These are phyloP conservation scores for Imbricaverruca yamaguchii DNA, from an alignment of 2,888 invertebrate genomes.

Conservation along the genomic window DNA sequence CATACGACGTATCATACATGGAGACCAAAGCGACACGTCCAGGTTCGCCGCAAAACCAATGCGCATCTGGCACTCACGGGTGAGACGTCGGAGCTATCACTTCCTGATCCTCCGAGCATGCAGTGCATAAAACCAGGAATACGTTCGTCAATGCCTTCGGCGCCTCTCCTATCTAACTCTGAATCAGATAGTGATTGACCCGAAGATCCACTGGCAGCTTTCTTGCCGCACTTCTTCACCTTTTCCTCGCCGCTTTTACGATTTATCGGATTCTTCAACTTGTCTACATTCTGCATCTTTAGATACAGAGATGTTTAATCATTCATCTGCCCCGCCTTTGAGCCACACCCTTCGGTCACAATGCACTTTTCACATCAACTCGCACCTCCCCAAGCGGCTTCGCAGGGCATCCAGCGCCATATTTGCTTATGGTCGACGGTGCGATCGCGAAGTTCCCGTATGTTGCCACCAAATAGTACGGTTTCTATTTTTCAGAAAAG, in stretches of 20 bases:
- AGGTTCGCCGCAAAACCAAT: neutral
- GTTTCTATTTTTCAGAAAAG: neutral
- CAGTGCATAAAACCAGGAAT: constrained; percentile 19
- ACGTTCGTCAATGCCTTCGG: constrained; percentile 7
- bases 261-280: constrained; percentile 19
- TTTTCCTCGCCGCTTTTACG: constrained; percentile 19
- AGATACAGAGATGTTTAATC: constrained; percentile 18
- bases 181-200: constrained; percentile 19
- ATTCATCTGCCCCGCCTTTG: constrained; percentile 10
- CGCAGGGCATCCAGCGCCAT: constrained; percentile 12
- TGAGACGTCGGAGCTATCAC: constrained; percentile 17
- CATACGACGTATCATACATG: too few relatives aligned
- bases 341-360: neutral
- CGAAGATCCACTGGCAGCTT: constrained; percentile 14
- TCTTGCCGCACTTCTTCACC: constrained; percentile 20
- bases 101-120: constrained; percentile 21
- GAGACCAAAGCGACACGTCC: neutral
- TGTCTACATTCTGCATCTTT: constrained; percentile 21
- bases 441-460: constrained; percentile 18
- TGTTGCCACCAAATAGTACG: constrained; percentile 16
- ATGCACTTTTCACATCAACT: neutral
- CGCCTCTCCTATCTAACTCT: constrained; percentile 1
- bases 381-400: constrained; percentile 4
- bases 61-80: neutral
- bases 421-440: constrained; percentile 17